Percentiles rank a stretch among this genome's conserved stretches.
phyloP scores from a whole-genome alignment of 2,888 invertebrate species.

The Parapristionchus giblindavisi region DNA sequence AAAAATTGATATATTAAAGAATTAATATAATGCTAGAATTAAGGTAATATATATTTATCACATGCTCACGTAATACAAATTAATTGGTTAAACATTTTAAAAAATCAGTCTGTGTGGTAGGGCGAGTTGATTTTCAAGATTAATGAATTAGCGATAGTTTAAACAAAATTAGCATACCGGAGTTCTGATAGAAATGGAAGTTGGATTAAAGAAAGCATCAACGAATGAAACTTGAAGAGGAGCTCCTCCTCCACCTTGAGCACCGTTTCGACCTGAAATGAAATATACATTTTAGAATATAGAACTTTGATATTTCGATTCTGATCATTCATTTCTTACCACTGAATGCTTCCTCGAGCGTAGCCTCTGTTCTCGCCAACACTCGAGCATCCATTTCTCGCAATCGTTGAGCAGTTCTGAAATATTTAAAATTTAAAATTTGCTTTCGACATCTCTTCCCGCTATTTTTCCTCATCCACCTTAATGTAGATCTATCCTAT shows the following conservation, averaged over 20 bases:
- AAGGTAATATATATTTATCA: no score
- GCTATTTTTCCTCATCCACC: not conserved
- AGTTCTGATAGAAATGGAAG: slow-evolving; percentile 14
- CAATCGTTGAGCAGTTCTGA: slow-evolving; percentile 45
- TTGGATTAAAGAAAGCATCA: slow-evolving; percentile 50
- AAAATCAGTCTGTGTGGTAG: no score
- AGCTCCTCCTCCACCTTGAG: slow-evolving; percentile 6
- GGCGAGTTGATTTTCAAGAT: no score
- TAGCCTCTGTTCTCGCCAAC: not conserved
- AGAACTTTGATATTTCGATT: no score
- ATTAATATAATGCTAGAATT: no score
- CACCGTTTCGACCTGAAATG: not conserved
- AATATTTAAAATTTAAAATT: no score
- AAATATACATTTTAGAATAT: not conserved
- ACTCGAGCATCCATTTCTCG: slow-evolving; percentile 4
- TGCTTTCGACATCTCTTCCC: no score
- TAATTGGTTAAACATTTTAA: no score
- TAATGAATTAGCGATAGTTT: no score
- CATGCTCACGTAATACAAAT: no score
- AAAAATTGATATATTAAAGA: no score
- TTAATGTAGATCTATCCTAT: no score
- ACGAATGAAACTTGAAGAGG: slow-evolving; percentile 46
- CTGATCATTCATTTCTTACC: not conserved
- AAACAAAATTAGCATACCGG: slow-evolving; percentile 22
- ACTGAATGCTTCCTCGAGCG: slow-evolving; percentile 17